Conservation (phyloP, 92 coral and sea anemone genomes). For the Phenganax subtilis region DNA sequence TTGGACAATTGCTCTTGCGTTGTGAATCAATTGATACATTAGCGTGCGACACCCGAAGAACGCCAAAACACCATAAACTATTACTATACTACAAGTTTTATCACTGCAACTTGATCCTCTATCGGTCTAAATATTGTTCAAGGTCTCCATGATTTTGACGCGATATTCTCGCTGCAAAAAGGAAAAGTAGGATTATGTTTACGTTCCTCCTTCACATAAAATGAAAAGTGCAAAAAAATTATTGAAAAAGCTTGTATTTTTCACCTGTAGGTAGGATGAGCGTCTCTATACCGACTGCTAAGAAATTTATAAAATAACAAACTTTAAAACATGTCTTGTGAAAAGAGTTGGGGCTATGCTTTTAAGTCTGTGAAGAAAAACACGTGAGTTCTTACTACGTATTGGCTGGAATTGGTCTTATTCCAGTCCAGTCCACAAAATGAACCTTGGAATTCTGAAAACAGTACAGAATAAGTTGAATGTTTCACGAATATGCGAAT, state of each 20-base stretch:
- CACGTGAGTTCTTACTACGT: constrained; percentile 66
- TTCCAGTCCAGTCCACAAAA: constrained; percentile 76
- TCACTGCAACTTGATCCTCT: background rate
- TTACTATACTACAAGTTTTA: background rate
- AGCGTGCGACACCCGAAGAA: background rate
- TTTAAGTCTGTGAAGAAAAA: background rate
- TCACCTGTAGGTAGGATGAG: constrained; percentile 84
- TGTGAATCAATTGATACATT: background rate
- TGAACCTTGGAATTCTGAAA: constrained; percentile 77
- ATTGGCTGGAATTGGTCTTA: constrained; percentile 92
- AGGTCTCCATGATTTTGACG: constrained; percentile 35
- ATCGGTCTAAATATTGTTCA: background rate
- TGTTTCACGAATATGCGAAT: no score
- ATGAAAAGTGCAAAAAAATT: background rate
- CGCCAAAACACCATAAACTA: background rate
- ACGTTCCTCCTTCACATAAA: background rate
- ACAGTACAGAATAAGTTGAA: background rate
- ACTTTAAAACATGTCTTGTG: background rate
- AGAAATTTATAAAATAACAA: constrained; percentile 14
- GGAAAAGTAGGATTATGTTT: background rate
- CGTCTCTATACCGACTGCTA: constrained; percentile 89
- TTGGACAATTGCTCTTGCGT: no score
- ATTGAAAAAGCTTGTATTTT: constrained; percentile 6
- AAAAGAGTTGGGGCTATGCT: background rate
- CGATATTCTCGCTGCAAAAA: constrained; percentile 25